Evolutionary conservation across 2,888 invertebrate species (phyloP), one percentile per base, ranked within the genome.

Genomic region (Rotaria sp.): DNA sequence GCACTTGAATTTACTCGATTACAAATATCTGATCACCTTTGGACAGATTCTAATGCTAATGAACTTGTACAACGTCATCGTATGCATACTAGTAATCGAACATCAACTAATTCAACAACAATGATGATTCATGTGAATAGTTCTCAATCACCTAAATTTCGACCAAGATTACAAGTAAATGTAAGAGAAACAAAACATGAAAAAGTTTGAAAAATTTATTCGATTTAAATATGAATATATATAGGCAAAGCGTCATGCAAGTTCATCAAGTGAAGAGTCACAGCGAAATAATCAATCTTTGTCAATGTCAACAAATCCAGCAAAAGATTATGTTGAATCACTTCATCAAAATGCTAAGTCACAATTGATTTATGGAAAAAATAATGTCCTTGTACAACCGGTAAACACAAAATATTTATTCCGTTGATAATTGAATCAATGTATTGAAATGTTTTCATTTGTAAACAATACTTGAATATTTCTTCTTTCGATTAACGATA

Each of bases 291-390:
- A 89, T 48, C 89, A 89, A 80, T 90, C 90, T 52, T 87, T 90
- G 87, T 90, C 57, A 3, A 30, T 48, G 24, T 2, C 75, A 84
- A 50, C 57, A n/a, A 84, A 90, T 57, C 89, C 92, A 75, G 95
- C 96, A 87, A 94, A 96, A 90, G 96, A 96, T 89, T 96, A 96
- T 91, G 96, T 97, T 11, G 96, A 96, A 91, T 96, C 96, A 35
- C 92, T 97, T 88, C 96, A 97, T 91, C 96, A 97, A 91, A 97
- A 96, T 90, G 94, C 94, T 18, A 93, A 94, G 87, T 94, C 95
- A 0, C 95, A 95, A 0, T 93, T 97, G 50, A 93, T 97, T 67
- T 97, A 96, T 90, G 97, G 96, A 59, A 97, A 97, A 92, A 96
- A 96, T 91, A 96, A 96, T 91, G 96, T 96, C 1, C 91, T 94